Conservation (phyloP, 2,888 invertebrate species). For the Nephrotoma flavescens region DNA sequence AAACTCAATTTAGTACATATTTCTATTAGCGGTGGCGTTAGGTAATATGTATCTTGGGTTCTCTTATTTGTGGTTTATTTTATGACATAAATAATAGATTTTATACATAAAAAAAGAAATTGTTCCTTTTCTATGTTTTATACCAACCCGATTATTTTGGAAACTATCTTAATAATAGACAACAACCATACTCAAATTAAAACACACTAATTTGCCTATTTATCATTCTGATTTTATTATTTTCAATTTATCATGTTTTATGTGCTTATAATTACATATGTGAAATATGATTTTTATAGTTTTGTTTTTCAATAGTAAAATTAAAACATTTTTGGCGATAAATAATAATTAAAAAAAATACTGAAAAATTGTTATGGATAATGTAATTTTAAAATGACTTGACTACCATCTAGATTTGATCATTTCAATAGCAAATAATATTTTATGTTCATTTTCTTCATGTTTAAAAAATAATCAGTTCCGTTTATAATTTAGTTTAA, state of each 20-base stretch:
- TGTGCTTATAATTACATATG: not conserved
- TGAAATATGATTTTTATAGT: not conserved
- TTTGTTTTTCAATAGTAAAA: not conserved
- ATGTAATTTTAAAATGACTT: not conserved
- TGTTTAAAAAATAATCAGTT: not conserved
- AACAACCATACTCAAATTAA: not conserved
- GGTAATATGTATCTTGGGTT: too few relatives aligned
- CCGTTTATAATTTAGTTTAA: not conserved
- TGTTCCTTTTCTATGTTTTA: too few relatives aligned
- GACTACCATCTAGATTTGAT: not conserved
- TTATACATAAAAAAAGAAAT: too few relatives aligned
- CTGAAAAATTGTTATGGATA: not conserved
- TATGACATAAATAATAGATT: too few relatives aligned
- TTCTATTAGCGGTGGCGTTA: too few relatives aligned
- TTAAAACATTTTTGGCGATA: not conserved
- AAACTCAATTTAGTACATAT: too few relatives aligned
- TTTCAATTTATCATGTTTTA: not conserved
- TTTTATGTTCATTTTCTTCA: not conserved
- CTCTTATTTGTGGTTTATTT: too few relatives aligned
- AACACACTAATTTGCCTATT: not conserved
- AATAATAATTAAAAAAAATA: not conserved
- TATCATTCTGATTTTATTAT: not conserved
- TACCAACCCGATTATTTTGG: not conserved
- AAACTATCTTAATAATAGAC: not conserved
- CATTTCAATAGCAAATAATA: not conserved